phyloP scores from a whole-genome alignment of 2,797 vertebrate genomes.

The Mus minutoides region DNA sequence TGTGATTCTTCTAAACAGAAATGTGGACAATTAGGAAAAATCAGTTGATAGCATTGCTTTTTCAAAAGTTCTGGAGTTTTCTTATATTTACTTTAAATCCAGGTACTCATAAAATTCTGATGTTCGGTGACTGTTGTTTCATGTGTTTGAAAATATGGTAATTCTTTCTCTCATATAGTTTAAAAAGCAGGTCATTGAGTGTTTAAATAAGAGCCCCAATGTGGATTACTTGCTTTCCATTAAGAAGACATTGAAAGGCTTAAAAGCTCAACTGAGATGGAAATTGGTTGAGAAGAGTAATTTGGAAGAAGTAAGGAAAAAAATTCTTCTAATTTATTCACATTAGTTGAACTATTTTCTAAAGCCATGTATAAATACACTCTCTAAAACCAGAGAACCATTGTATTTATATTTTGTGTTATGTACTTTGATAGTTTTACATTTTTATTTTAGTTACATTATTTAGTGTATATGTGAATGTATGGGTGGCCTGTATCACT shows the following conservation, averaged over 20 bases:
- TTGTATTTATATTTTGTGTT: constrained; percentile 43
- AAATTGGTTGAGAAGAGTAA: constrained; percentile 88
- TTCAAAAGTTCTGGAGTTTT: constrained; percentile 43
- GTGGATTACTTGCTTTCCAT: constrained; percentile 85
- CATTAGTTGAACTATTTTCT: constrained; percentile 46
- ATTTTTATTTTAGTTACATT: background rate
- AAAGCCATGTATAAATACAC: constrained; percentile 3
- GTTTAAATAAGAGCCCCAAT: constrained; percentile 84
- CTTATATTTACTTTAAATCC: constrained; percentile 46
- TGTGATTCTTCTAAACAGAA: constrained; percentile 31
- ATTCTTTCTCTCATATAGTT: constrained; percentile 82
- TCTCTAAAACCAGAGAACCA: constrained; percentile 5
- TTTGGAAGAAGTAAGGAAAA: constrained; percentile 88
- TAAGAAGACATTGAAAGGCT: constrained; percentile 88
- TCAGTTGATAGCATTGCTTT: constrained; percentile 31
- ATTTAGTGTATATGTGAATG: background rate
- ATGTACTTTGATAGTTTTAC: constrained; percentile 20
- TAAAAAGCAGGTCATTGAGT: constrained; percentile 85
- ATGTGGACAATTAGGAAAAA: constrained; percentile 55
- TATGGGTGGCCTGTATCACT: background rate
- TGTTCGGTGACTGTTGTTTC: constrained; percentile 33
- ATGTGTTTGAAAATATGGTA: constrained; percentile 52
- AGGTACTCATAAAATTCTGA: constrained; percentile 51
- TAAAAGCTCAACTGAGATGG: constrained; percentile 88
- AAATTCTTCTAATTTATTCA: constrained; percentile 21